Evolutionary conservation across 2,888 invertebrate species (phyloP), one percentile per base, ranked within the genome.

Genomic region (Smittia sp.): DNA sequence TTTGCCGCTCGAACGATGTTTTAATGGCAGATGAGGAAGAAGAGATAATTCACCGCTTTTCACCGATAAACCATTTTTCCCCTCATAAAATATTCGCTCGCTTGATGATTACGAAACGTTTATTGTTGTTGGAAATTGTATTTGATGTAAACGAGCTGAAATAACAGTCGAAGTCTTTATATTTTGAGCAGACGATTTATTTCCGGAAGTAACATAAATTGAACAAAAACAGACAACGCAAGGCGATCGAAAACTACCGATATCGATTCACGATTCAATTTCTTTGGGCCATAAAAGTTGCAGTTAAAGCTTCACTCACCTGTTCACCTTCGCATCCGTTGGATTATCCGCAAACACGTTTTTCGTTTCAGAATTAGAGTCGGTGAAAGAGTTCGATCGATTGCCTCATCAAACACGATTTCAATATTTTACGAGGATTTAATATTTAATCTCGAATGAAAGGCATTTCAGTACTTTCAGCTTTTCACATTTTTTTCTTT

Each of bases 381-480:
- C 46, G 46, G 58, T 58, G 58, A 58, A 58, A 58, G 58, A 58
- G 58, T 58, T 58, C 58, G n/a, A 58, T 58, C 58, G 58, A 58
- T 58, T 58, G 58, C 58, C 22, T 58, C 58, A 58, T 58, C 58
- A 58, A 58, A 58, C 58, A 58, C 58, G 58, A 58, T 58, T 58
- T 58, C 58, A 58, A 58, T 58, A 58, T 58, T 58, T 58, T 58
- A 58, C 58, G 58, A 58, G 58, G 20, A 13, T 58, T 58, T 58
- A 58, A 58, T 58, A 58, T 58, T 58, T 58, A 58, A 58, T 58
- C 58, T 9, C n/a, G 18, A 58, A 4, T 58, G 58, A 58, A 58
- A 58, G 58, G 58, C 58, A 58, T 58, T 58, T 58, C 58, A 58
- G 58, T 58, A 58, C 58, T 58, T 22, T 58, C 58, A 18, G 58